Conservation (phyloP, 2,113 vertebrate species). For the Collichthys lucidus region DNA sequence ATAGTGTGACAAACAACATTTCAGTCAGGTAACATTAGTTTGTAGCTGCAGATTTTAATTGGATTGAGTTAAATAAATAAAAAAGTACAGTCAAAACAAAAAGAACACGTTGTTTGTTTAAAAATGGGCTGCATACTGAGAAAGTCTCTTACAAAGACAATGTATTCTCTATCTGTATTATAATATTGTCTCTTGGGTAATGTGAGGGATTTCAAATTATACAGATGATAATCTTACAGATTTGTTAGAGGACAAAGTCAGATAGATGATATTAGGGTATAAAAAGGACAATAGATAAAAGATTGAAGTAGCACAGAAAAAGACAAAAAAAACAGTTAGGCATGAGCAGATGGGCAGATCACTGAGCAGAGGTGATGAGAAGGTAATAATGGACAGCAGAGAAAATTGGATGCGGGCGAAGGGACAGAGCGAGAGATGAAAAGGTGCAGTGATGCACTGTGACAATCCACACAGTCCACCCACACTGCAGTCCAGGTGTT, state of each 20-base stretch:
- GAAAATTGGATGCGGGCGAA: background rate
- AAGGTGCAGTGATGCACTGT: background rate
- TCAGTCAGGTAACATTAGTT: too few species aligned
- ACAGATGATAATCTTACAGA: background rate
- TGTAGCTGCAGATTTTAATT: too few species aligned
- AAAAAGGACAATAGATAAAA: background rate
- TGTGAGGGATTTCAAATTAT: background rate
- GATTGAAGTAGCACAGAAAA: background rate
- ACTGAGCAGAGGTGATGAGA: slow-evolving; percentile 13
- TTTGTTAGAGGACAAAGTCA: background rate
- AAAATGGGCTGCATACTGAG: too few species aligned
- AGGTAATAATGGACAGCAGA: slow-evolving; percentile 8
- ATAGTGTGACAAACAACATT: too few species aligned
- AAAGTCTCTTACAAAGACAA: too few species aligned
- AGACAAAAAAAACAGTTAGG: background rate
- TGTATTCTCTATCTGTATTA: background rate
- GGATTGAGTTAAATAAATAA: too few species aligned
- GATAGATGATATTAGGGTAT: background rate
- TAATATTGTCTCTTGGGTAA: background rate
- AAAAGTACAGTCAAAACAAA: too few species aligned
- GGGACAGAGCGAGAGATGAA: background rate
- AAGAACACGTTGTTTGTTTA: too few species aligned
- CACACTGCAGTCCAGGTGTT: background rate
- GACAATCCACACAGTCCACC: background rate
- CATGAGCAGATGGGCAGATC: background rate